phyloP scores from a whole-genome alignment of 37 sponge, comb jelly and placozoan genomes.

The Cliona cf. orientalis region DNA sequence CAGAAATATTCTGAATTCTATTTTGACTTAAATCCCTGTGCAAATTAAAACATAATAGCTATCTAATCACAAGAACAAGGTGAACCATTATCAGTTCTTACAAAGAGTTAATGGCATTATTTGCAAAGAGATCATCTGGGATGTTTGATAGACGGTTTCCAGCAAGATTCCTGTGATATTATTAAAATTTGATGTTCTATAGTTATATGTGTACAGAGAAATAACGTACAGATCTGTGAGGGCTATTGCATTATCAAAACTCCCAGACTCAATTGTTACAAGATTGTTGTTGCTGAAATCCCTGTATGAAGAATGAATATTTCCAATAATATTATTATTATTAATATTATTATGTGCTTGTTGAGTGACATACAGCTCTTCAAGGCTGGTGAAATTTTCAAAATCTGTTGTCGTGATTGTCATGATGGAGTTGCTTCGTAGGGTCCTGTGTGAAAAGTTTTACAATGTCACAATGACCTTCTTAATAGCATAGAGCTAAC shows the following conservation, averaged over 20 bases:
- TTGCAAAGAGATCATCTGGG: conserved; percentile 11
- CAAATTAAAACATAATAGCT: neutral
- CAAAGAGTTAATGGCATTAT: neutral
- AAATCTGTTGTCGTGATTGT: neutral
- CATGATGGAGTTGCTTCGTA: neutral
- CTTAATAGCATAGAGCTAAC: neutral
- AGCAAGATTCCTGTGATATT: conserved; percentile 18
- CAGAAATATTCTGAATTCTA: conserved; percentile 15
- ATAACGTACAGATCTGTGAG: conserved; percentile 8
- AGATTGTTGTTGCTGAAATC: neutral
- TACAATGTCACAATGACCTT: neutral
- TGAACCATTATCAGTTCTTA: neutral
- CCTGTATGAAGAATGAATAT: neutral
- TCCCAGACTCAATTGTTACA: conserved; percentile 5
- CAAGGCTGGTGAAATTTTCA: conserved; percentile 3
- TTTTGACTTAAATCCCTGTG: conserved; percentile 12
- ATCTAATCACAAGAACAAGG: conserved; percentile 3
- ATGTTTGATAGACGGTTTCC: conserved; percentile 20
- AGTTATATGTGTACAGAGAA: neutral
- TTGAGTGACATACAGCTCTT: neutral
- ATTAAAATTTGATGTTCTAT: neutral
- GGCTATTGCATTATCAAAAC: neutral
- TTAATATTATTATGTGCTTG: neutral
- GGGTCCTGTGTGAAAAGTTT: neutral
- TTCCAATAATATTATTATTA: neutral